Conservation (phyloP, 2,113 vertebrate genomes). For the Gnathonemus longibarbis region DNA sequence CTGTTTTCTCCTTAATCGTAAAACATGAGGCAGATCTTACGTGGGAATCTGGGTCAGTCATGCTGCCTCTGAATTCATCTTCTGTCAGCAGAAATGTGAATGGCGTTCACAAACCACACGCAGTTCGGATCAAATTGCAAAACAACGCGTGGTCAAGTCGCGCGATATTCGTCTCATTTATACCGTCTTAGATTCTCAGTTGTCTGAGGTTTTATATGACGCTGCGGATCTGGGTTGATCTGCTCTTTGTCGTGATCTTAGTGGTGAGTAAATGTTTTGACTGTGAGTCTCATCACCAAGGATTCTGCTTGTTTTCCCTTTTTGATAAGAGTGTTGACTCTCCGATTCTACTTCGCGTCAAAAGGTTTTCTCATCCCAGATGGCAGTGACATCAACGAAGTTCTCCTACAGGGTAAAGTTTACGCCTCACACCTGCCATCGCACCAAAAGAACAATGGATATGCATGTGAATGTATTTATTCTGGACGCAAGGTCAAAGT, state of each 20-base stretch:
- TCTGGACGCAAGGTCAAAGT: not conserved
- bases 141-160: not conserved
- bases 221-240: not conserved
- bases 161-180: not conserved
- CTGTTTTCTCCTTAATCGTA: not conserved
- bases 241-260: not conserved
- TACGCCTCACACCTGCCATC: not conserved
- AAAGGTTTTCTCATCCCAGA: not conserved
- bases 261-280: not conserved
- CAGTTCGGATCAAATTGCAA: not conserved
- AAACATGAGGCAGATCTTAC: not conserved
- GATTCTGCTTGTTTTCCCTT: too few relatives aligned
- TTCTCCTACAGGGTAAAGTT: not conserved
- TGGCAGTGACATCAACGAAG: not conserved
- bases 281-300: not conserved
- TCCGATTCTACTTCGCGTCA: not conserved
- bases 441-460: not conserved
- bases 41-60: not conserved
- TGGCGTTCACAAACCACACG: not conserved
- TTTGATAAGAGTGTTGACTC: not conserved
- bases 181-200: not conserved
- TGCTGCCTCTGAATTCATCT: not conserved
- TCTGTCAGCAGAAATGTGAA: not conserved
- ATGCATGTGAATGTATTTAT: not conserved
- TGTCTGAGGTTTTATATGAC: not conserved